These are phyloP conservation scores for Sphyrna mokarran DNA, from an alignment of 2,113 vertebrate genomes.

Conservation along the genomic window DNA sequence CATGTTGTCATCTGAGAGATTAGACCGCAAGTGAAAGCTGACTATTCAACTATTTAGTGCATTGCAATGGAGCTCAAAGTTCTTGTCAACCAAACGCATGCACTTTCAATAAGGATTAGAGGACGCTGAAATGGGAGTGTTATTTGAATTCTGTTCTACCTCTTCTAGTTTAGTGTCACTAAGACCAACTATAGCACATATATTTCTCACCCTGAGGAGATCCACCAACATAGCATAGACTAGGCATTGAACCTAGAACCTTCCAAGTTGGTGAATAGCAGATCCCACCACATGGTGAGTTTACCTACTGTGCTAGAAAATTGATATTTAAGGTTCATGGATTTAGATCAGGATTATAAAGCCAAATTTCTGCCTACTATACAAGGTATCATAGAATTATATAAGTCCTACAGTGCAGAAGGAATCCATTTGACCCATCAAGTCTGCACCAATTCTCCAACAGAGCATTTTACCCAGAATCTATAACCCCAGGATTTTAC, in stretches of 20 bases:
- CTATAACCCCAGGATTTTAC: no score
- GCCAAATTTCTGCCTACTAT: neutral
- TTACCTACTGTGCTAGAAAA: neutral
- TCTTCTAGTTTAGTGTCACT: neutral
- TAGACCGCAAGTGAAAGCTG: neutral
- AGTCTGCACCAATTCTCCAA: no score
- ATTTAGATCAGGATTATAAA: neutral
- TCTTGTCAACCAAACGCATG: neutral
- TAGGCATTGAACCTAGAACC: neutral
- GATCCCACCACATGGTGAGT: neutral
- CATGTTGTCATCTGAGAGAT: neutral
- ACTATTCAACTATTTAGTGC: neutral
- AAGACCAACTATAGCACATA: neutral
- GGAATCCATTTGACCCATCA: no score
- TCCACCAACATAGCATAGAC: neutral
- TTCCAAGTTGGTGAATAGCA: neutral
- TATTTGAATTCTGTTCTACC: neutral
- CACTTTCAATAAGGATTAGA: neutral
- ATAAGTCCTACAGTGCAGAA: no score
- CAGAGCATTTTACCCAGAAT: no score
- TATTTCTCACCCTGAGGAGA: neutral
- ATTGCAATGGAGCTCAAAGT: neutral
- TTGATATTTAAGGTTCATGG: neutral
- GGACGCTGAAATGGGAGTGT: neutral
- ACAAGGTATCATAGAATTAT: neutral